Conservation (phyloP, 2,888 invertebrate genomes). For the Globia sparganii region DNA sequence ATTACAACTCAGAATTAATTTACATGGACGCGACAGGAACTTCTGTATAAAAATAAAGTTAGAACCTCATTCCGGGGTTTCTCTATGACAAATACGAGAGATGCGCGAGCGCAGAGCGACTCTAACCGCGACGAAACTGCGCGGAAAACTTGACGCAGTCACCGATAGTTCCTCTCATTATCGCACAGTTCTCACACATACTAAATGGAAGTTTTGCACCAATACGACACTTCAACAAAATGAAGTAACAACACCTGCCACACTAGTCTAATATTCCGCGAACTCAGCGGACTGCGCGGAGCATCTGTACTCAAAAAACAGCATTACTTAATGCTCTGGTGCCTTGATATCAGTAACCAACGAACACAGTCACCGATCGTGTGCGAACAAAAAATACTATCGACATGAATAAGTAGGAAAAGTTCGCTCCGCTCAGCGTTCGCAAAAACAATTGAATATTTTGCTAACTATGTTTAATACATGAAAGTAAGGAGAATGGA, state of each 20-base stretch:
- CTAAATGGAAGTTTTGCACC: neutral
- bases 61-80: constrained; percentile 15
- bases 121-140: neutral
- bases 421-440: constrained; percentile 57
- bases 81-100: neutral
- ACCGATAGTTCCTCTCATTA: neutral
- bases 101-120: neutral
- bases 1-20: too few relatives aligned
- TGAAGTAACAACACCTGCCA: neutral
- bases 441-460: constrained; percentile 69
- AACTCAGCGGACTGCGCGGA: constrained; percentile 17
- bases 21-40: constrained; percentile 1
- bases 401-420: constrained; percentile 58
- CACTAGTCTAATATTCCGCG: neutral
- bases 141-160: constrained; percentile 1
- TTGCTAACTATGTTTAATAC: constrained; percentile 72
- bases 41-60: neutral
- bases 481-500: constrained; percentile 73
- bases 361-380: constrained; percentile 38
- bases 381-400: constrained; percentile 52
- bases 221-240: neutral
- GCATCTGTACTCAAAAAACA: constrained; percentile 31
- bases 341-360: constrained; percentile 38
- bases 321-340: constrained; percentile 52
- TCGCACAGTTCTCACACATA: constrained; percentile 1